A percentile compares a stretch with the other conserved stretches of the same genome.
Conservation (phyloP, 2,888 invertebrate species). For the Atrina japonica region DNA sequence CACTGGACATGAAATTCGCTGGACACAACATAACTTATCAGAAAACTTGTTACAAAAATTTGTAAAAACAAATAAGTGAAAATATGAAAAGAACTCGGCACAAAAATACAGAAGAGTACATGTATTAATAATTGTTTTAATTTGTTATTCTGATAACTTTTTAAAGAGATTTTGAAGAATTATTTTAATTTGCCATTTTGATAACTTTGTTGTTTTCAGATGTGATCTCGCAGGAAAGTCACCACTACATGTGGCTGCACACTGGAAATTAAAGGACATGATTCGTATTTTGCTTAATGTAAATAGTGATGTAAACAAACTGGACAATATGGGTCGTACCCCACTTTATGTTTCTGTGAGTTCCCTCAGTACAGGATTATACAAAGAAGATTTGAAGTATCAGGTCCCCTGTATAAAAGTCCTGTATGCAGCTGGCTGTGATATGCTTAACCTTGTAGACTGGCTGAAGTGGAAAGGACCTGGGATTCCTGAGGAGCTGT, state of each 20-base stretch:
- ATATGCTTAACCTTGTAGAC: constrained; percentile 80
- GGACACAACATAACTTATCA: too few species aligned
- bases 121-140: too few species aligned
- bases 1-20: too few species aligned
- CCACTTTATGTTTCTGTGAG: constrained; percentile 79
- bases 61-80: too few species aligned
- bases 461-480: constrained; percentile 80
- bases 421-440: constrained; percentile 78
- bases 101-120: too few species aligned
- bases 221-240: constrained; percentile 77
- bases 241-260: constrained; percentile 79
- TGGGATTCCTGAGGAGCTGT: constrained; percentile 74
- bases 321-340: constrained; percentile 76
- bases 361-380: constrained; percentile 79
- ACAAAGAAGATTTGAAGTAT: constrained; percentile 78
- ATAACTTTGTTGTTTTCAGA: constrained; percentile 63
- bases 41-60: too few species aligned
- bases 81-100: too few species aligned
- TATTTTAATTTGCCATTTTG: too few species aligned
- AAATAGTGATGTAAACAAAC: constrained; percentile 71
- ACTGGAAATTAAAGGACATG: constrained; percentile 79
- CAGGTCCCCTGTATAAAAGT: constrained; percentile 77
- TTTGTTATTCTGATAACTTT: too few species aligned
- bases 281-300: constrained; percentile 73
- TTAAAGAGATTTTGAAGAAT: too few species aligned